Percentiles rank a stretch among this genome's conserved stretches.
Evolutionary conservation across 2,888 invertebrate genomes (phyloP).

Genomic region (Vandiemenella viatica): DNA sequence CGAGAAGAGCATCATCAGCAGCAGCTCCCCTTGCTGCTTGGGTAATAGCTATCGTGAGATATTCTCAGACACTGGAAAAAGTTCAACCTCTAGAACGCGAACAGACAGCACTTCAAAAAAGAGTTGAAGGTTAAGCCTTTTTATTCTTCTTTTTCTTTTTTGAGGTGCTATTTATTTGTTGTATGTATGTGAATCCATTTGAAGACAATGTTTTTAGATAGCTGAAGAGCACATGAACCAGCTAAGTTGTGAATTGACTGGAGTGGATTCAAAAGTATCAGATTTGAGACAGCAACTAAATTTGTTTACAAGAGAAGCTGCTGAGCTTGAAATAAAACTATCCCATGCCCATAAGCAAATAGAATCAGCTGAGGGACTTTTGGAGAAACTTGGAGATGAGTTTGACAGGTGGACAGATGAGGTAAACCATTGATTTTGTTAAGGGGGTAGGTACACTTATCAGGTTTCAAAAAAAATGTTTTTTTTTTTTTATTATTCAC

Average conservation of each 20-base stretch:
- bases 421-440: too few species aligned
- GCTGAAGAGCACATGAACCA: conserved; percentile 73
- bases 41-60: conserved; percentile 92
- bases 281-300: conserved; percentile 64
- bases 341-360: conserved; percentile 64
- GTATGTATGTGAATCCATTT: neutral
- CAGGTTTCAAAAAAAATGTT: too few species aligned
- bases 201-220: conserved; percentile 19
- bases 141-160: neutral
- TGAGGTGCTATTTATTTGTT: neutral
- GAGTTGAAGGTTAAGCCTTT: conserved; percentile 3
- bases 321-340: conserved; percentile 73
- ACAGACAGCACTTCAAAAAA: conserved; percentile 36
- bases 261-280: conserved; percentile 68
- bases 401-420: conserved; percentile 74
- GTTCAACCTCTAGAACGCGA: conserved; percentile 79
- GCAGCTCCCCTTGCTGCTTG: conserved; percentile 93
- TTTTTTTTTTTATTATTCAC: too few species aligned
- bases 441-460: too few species aligned
- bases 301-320: conserved; percentile 83
- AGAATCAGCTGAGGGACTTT: conserved; percentile 59
- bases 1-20: conserved; percentile 84
- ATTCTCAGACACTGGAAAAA: conserved; percentile 79
- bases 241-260: conserved; percentile 57
- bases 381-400: conserved; percentile 78